Evolutionary conservation across 1,140 invertebrate genomes (phyloP).

Genomic region (Liolophura sinensis): DNA sequence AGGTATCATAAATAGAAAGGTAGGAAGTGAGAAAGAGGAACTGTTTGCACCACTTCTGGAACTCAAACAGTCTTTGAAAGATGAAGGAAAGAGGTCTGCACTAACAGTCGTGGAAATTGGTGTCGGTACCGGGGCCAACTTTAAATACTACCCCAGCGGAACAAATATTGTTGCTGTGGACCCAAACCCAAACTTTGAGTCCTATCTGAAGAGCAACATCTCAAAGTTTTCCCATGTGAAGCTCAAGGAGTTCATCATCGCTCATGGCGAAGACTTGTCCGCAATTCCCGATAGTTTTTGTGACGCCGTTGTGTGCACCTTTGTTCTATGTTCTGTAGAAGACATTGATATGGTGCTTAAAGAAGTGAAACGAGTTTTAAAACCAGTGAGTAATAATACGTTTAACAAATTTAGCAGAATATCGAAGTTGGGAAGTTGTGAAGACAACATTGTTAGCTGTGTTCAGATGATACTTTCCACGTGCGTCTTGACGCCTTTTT

Average conservation of each 20-base stretch:
- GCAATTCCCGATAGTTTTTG: neutral
- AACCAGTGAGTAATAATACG: slow-evolving; percentile 3
- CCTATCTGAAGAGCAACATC: slow-evolving; percentile 18
- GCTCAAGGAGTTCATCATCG: neutral
- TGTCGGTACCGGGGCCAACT: slow-evolving; percentile 38
- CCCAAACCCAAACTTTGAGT: slow-evolving; percentile 26
- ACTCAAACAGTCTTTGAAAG: no score
- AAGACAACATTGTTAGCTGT: no score
- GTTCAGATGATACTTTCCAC: no score
- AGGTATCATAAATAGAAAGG: no score
- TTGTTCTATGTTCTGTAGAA: slow-evolving; percentile 2
- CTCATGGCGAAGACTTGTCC: slow-evolving; percentile 4
- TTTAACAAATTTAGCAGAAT: no score
- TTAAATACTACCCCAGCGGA: slow-evolving; percentile 35
- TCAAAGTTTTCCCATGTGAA: neutral
- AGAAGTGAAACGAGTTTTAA: slow-evolving; percentile 9
- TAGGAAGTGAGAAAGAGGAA: no score
- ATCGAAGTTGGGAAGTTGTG: no score
- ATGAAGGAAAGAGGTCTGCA: no score
- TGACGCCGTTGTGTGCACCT: slow-evolving; percentile 10
- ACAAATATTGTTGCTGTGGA: slow-evolving; percentile 30
- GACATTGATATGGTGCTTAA: neutral
- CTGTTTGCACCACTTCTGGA: no score
- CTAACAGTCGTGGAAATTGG: slow-evolving; percentile 36
- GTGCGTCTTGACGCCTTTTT: no score